Evolutionary conservation across 2,113 vertebrate species (phyloP).

Genomic region (Coregonus clupeaformis): DNA sequence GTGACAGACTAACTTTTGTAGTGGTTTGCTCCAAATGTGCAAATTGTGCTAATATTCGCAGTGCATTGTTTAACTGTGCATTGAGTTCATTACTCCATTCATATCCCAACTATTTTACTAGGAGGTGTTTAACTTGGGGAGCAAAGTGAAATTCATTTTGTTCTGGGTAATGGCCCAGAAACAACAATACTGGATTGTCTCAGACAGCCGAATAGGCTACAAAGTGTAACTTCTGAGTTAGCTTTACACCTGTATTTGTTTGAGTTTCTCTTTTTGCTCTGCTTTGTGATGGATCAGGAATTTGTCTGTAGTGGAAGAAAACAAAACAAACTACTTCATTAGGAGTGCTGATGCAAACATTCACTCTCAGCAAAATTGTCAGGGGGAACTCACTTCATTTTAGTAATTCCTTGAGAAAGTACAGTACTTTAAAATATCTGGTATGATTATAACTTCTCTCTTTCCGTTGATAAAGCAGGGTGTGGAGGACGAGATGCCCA

Average conservation of each 20-base stretch:
- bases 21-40: constrained; percentile 45
- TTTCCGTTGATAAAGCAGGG: too few species aligned
- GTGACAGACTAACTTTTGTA: constrained; percentile 34
- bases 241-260: constrained; percentile 10
- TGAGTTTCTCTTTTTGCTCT: background rate
- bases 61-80: constrained; percentile 17
- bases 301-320: background rate
- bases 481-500: too few species aligned
- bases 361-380: background rate
- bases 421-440: too few species aligned
- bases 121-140: constrained; percentile 38
- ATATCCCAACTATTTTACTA: constrained; percentile 19
- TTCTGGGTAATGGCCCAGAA: constrained; percentile 11
- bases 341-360: background rate
- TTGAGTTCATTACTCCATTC: too few species aligned
- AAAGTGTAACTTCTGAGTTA: background rate
- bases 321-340: constrained; percentile 1
- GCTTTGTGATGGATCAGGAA: constrained; percentile 1
- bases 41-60: constrained; percentile 34
- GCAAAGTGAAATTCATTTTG: constrained; percentile 15
- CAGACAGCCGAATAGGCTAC: background rate
- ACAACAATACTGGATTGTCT: constrained; percentile 21
- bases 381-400: background rate
- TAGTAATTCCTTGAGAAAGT: background rate
- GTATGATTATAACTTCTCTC: too few species aligned